Evolutionary conservation across 1,140 invertebrate genomes (phyloP), one percentile per base, ranked within the genome.

Genomic region (Chlorops oryzae): DNA sequence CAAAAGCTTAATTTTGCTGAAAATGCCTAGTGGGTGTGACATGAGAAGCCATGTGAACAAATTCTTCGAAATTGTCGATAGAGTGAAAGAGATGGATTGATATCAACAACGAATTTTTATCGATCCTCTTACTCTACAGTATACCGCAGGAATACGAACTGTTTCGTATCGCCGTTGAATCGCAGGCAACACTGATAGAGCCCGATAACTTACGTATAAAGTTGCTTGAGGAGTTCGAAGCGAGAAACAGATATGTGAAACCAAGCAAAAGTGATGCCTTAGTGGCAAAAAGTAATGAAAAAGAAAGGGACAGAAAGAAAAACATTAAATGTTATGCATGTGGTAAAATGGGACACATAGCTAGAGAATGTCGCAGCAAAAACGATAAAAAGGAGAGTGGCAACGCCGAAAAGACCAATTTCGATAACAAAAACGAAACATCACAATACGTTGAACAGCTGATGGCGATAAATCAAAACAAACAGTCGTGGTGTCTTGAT

Each of bases 21-120:
- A 54, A 21, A 62, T 65, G 58, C 10, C 39, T n/a, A 58, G 63
- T 17, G 57, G 50, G 9, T 54, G 52, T 32, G 58, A 65, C 40
- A 52, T 67, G 6, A 35, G 52, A 3, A 52, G 58, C 17, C 61
- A 70, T 34, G 15, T 65, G 0, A n/a, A 44, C 1, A 50, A 57
- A 38, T 64, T 64, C 25, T 57, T 41, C 21, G 60, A 64, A 18
- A 47, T 55, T 3, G 58, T 59, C 7, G 60, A 64, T 28, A 57
- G 53, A 55, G 40, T 66, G 13, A 28, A 39, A 21, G 53, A 58
- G 17, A 54, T 63, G 32, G 46, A 57, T 1, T 17, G 40, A 44
- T 6, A 56, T 62, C 12, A 51, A 54, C 13, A 37, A 45, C 20
- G 59, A 62, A 15, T 22, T 64, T 22, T 41, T 62, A 18, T 50